Evolutionary conservation across 2,113 vertebrate species (phyloP), one percentile per base, ranked within the genome.

Genomic region (Clupea harengus): DNA sequence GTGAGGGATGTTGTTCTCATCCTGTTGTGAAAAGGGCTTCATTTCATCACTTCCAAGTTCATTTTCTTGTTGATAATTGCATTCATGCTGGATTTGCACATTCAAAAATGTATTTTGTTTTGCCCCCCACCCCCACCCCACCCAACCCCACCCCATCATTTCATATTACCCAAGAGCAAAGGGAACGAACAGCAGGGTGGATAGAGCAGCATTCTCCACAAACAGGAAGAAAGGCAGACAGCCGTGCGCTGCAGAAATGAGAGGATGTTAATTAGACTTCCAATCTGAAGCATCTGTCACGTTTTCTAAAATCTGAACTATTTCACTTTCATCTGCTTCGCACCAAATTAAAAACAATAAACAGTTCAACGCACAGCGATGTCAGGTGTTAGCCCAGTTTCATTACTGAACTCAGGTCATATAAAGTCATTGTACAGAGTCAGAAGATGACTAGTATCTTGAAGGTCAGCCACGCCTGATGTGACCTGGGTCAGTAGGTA

Each of bases 261-360:
- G 72, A 17, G 28, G 72, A 78, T 78, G 72, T 78, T 78, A 78
- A 78, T 78, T 78, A 78, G 72, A 15, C 72, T 5, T 3, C 72
- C 72, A 32, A 78, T 78, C 72, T 78, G n/a, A 67, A 28, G n/a
- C 64, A 67, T 67, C 64, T 67, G 64, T 67, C 64, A 67, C 57
- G 4, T 64, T 67, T 64, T n/a, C 25, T 64, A 1, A 5, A 60
- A 22, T 54, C 52, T 6, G 18, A 60, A 39, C 39, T 39, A 39
- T 60, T 60, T 60, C 6, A 1, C 54, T 60, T 60, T 60, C 54
- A 60, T 60, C 54, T 60, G 54, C 6, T 60, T 60, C 54, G 20
- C 54, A 6, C 18, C 54, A 67, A 67, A 25, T 28, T 28, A 39
- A 67, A 28, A 67, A 10, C 64, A 8, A 28, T 10, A 67, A 67